Conservation (phyloP, 2,888 invertebrate species). For the Cataglyphis rosenhaueri region DNA sequence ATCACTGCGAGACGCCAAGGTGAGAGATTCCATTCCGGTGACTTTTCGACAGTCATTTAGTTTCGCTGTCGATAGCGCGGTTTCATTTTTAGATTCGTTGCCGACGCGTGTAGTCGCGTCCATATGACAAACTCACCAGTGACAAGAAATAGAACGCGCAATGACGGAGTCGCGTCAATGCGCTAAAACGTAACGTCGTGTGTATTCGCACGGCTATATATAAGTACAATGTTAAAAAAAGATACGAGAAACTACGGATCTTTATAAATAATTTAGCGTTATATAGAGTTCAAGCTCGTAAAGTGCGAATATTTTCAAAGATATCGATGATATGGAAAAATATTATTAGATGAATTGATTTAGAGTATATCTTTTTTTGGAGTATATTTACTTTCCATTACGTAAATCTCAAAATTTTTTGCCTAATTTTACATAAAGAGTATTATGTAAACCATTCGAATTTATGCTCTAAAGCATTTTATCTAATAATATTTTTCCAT, state of each 20-base stretch:
- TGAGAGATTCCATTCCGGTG: slow-evolving; percentile 59
- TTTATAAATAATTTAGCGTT: not conserved
- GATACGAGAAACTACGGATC: slow-evolving; percentile 10
- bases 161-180: slow-evolving; percentile 53
- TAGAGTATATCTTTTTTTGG: not conserved
- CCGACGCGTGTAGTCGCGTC: slow-evolving; percentile 28
- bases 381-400: not conserved
- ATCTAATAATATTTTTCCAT: too few species aligned
- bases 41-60: slow-evolving; percentile 54
- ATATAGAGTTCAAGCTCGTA: not conserved
- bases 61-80: slow-evolving; percentile 43
- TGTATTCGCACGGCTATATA: slow-evolving; percentile 17
- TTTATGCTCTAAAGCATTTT: too few species aligned
- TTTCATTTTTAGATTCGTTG: slow-evolving; percentile 54
- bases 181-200: slow-evolving; percentile 23
- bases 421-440: not conserved
- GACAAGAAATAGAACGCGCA: slow-evolving; percentile 47
- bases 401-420: not conserved
- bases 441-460: too few species aligned
- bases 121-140: slow-evolving; percentile 43
- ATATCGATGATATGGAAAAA: not conserved
- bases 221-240: slow-evolving; percentile 32
- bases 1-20: slow-evolving; percentile 56
- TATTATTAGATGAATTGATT: not conserved
- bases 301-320: not conserved